These are phyloP conservation scores for Melangyna quadrimaculata DNA, from an alignment of 2,888 invertebrate species.

Conservation along the genomic window DNA sequence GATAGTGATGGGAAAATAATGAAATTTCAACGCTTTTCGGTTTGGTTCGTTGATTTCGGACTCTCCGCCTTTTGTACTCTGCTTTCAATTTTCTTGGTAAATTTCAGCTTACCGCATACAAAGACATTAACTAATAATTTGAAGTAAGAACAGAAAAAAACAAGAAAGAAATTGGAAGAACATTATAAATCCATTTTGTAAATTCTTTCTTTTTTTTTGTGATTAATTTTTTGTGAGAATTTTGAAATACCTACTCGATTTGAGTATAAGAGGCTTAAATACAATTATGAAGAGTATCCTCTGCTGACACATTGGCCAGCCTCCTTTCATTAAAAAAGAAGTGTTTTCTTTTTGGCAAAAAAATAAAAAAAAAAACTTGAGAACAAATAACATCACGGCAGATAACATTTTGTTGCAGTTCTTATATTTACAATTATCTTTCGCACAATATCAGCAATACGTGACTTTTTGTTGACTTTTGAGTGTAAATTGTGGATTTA, in stretches of 20 bases:
- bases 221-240: neutral
- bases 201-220: neutral
- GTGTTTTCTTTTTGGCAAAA: constrained; percentile 46
- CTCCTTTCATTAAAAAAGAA: constrained; percentile 36
- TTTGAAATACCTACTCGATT: constrained; percentile 1
- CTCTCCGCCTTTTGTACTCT: neutral
- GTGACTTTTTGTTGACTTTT: constrained; percentile 51
- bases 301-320: constrained; percentile 25
- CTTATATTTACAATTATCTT: constrained; percentile 51
- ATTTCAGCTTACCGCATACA: constrained; percentile 30
- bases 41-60: constrained; percentile 30
- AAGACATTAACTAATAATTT: constrained; percentile 52
- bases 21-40: constrained; percentile 12
- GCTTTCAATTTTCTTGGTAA: constrained; percentile 30
- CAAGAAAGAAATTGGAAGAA: neutral
- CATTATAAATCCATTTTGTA: constrained; percentile 33
- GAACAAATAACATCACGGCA: neutral
- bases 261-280: neutral
- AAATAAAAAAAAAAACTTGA: neutral
- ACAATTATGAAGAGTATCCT: constrained; percentile 17
- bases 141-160: neutral
- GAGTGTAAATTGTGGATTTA: constrained; percentile 16
- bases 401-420: constrained; percentile 23
- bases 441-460: constrained; percentile 32
- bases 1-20: constrained; percentile 39